phyloP scores from a whole-genome alignment of 2,113 vertebrate species.

The Pseudonaja textilis region DNA sequence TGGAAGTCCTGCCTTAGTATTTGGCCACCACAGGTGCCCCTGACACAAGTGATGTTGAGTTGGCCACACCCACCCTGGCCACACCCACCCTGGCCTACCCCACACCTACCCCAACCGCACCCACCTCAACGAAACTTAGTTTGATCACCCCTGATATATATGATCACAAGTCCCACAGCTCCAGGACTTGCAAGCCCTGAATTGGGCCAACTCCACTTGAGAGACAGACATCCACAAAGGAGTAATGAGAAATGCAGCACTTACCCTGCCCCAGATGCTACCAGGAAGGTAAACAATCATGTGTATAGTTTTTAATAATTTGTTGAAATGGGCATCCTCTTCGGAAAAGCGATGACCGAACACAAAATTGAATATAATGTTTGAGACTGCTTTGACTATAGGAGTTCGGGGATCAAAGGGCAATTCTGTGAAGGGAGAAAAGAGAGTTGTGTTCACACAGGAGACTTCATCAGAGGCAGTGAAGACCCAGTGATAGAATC shows the following conservation, averaged over 20 bases:
- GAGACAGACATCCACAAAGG: not conserved
- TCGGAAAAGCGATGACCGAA: slow-evolving; percentile 56
- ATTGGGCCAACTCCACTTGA: not conserved
- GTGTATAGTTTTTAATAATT: slow-evolving; percentile 57
- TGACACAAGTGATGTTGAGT: too few species aligned
- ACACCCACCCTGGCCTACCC: too few species aligned
- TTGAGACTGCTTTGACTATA: slow-evolving; percentile 35
- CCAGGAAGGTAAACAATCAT: slow-evolving; percentile 59
- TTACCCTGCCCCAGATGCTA: slow-evolving; percentile 62
- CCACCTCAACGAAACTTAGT: too few species aligned
- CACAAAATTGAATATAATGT: slow-evolving; percentile 58
- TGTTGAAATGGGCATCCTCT: slow-evolving; percentile 57
- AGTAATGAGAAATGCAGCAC: not conserved
- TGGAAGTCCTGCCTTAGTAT: too few species aligned
- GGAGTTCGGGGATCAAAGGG: slow-evolving; percentile 53
- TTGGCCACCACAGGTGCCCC: too few species aligned
- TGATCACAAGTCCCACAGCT: not conserved
- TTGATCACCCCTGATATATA: too few species aligned
- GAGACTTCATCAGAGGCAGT: not conserved
- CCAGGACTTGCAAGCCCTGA: not conserved
- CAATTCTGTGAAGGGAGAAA: slow-evolving; percentile 47
- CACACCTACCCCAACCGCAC: too few species aligned
- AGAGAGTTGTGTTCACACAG: not conserved
- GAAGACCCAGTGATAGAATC: not conserved
- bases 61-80: too few species aligned